Conservation (phyloP, 2,888 invertebrate species). For the Agrotis clavis region DNA sequence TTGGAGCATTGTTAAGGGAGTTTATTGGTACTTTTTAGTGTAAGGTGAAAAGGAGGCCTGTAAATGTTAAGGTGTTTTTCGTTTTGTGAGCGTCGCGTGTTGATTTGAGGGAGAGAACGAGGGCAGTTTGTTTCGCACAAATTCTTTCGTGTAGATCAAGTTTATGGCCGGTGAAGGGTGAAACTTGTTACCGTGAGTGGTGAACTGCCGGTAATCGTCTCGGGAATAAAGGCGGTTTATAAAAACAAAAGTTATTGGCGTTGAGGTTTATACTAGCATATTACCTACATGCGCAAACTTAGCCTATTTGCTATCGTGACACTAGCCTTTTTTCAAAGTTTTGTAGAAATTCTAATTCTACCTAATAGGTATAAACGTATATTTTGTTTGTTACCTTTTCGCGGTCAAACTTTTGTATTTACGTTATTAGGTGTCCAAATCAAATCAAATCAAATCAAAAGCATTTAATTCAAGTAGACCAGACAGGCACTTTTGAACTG, state of each 20-base stretch:
- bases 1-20: constrained; percentile 47
- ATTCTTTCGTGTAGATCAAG: constrained; percentile 58
- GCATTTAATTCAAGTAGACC: too few species aligned
- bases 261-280: constrained; percentile 9
- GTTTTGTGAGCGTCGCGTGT: constrained; percentile 57
- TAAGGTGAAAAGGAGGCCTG: constrained; percentile 54
- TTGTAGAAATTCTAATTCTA: neutral
- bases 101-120: constrained; percentile 49
- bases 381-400: too few species aligned
- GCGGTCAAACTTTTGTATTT: too few species aligned
- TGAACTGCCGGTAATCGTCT: constrained; percentile 37
- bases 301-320: neutral
- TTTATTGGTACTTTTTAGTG: constrained; percentile 56
- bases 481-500: too few species aligned
- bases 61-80: constrained; percentile 58
- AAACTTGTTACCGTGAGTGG: constrained; percentile 53
- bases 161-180: constrained; percentile 51
- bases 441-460: too few species aligned
- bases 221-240: constrained; percentile 24
- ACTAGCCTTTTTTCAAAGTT: neutral
- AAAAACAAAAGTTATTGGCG: constrained; percentile 30
- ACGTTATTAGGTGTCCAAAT: too few species aligned
- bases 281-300: neutral
- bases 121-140: constrained; percentile 52
- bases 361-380: too few species aligned